Evolutionary conservation across 2,888 invertebrate species (phyloP).

Genomic region (Brachypalpus laphriformis): DNA sequence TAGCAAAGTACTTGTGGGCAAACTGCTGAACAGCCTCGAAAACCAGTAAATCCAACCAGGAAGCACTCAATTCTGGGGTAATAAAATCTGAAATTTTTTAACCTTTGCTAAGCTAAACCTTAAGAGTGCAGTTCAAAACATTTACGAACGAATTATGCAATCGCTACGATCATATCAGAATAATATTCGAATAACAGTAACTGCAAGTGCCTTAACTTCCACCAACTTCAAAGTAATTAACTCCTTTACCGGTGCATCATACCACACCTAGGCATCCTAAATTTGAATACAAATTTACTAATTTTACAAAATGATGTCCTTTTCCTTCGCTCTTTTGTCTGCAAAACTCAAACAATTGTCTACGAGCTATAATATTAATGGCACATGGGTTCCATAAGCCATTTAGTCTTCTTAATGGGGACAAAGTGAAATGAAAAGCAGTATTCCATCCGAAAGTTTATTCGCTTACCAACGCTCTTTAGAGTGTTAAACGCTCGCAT

Average conservation of each 20-base stretch:
- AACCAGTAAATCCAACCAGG: too few relatives aligned
- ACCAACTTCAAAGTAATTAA: neutral
- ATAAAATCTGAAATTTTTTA: too few relatives aligned
- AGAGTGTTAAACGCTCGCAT: conserved; percentile 34
- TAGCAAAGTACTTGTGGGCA: too few relatives aligned
- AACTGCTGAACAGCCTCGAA: too few relatives aligned
- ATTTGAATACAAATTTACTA: neutral
- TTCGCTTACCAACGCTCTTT: neutral
- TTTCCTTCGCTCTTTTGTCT: neutral
- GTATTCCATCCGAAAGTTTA: conserved; percentile 24
- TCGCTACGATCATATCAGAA: too few relatives aligned
- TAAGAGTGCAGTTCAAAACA: too few relatives aligned
- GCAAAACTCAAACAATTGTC: conserved; percentile 8
- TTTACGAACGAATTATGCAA: too few relatives aligned
- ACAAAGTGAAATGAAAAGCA: conserved; percentile 48
- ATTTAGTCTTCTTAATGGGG: conserved; percentile 36
- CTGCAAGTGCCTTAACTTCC: neutral
- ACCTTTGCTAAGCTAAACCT: too few relatives aligned
- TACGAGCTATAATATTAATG: conserved; percentile 31
- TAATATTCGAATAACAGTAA: neutral
- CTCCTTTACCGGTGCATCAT: neutral
- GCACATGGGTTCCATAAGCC: conserved; percentile 34
- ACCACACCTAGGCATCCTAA: neutral
- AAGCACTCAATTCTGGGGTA: too few relatives aligned
- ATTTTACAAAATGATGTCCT: neutral